These are phyloP conservation scores for Ceratitis capitata DNA, from an alignment of 1,140 invertebrate species.

Conservation along the genomic window DNA sequence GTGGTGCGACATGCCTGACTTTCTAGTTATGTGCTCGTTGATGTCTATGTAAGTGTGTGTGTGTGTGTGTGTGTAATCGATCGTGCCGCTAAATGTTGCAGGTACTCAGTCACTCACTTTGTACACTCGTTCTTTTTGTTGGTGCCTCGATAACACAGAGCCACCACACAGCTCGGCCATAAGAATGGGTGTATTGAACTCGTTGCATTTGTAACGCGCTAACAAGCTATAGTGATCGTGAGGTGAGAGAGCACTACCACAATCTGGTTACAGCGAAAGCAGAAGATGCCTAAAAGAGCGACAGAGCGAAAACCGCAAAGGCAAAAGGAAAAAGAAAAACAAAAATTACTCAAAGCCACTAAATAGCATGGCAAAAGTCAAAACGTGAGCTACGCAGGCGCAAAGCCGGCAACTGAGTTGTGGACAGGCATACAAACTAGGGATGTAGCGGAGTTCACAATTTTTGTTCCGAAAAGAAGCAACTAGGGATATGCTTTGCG, in stretches of 20 bases:
- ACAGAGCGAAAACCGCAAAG: background rate
- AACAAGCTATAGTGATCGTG: background rate
- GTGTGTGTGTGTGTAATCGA: background rate
- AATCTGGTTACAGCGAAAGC: background rate
- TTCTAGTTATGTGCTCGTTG: background rate
- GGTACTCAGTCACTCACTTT: slow-evolving; percentile 15
- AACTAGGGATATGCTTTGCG: too few relatives aligned
- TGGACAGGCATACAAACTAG: background rate
- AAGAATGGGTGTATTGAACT: slow-evolving; percentile 30
- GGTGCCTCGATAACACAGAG: background rate
- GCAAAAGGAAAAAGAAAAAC: too few relatives aligned
- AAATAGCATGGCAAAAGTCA: slow-evolving; percentile 26
- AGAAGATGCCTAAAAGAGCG: background rate
- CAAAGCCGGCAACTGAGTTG: background rate
- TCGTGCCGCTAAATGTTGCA: slow-evolving; percentile 1
- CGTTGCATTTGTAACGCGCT: background rate
- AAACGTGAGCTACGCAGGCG: slow-evolving; percentile 8
- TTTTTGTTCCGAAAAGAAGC: too few relatives aligned
- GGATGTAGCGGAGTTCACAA: too few relatives aligned
- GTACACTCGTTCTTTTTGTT: background rate
- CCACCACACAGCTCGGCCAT: background rate
- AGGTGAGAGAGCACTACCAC: background rate
- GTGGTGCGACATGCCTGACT: background rate
- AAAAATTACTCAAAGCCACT: slow-evolving; percentile 15
- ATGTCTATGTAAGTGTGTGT: background rate